Evolutionary conservation across 2,113 vertebrate species (phyloP).

Genomic region (Corythornis vintsioides): DNA sequence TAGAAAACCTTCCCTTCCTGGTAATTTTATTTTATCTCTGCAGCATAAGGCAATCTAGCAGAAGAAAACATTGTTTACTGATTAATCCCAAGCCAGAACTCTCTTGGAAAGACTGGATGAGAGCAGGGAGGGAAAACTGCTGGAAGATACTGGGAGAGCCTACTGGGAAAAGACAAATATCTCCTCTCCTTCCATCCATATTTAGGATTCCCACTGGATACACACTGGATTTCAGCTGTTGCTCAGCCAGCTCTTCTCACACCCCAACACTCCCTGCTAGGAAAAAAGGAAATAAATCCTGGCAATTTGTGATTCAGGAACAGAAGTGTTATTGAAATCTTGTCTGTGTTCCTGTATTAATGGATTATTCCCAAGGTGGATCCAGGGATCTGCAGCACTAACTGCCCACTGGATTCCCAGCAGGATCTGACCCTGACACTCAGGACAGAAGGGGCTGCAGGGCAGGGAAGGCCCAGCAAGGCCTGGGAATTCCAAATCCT

Average conservation of each 20-base stretch:
- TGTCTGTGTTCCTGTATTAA: not conserved
- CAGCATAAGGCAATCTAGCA: constrained; percentile 33
- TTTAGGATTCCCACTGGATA: not conserved
- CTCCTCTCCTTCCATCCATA: constrained; percentile 24
- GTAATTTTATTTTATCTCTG: constrained; percentile 53
- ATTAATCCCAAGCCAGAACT: constrained; percentile 44
- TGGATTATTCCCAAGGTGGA: not conserved
- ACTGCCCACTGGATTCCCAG: not conserved
- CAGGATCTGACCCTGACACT: not conserved
- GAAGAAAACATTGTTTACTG: constrained; percentile 43
- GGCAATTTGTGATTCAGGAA: not conserved
- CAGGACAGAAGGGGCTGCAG: not conserved
- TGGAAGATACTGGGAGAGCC: not conserved
- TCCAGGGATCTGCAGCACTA: accelerated
- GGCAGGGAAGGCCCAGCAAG: not conserved
- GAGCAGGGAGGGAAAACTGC: constrained; percentile 46
- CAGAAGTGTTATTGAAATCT: not conserved
- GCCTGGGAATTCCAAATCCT: not conserved
- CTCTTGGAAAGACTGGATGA: constrained; percentile 14
- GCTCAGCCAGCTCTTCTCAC: not conserved
- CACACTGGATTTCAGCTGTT: not conserved
- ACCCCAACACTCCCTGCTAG: not conserved
- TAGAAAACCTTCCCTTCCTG: constrained; percentile 31
- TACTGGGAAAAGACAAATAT: constrained; percentile 40
- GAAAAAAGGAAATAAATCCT: not conserved